A percentile compares a stretch with the other conserved stretches of the same genome.
phyloP scores from a whole-genome alignment of 2,797 vertebrate species.

The Xenopus petersii region DNA sequence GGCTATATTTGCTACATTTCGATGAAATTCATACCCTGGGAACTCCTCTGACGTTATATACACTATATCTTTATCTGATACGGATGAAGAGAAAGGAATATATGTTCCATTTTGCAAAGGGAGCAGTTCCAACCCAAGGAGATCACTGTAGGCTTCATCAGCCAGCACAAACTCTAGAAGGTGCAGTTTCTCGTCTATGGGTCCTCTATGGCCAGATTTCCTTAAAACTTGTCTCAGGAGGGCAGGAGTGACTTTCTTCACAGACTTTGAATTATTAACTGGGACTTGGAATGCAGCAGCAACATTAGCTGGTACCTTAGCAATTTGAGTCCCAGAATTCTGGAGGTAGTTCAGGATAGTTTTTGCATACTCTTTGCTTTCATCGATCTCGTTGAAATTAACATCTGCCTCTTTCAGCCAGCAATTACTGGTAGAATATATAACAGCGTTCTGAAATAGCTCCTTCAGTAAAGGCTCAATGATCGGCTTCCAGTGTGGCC shows the following conservation, averaged over 20 bases:
- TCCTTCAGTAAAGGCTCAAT: slow-evolving; percentile 85
- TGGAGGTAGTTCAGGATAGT: slow-evolving; percentile 90
- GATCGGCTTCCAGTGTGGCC: slow-evolving; percentile 84
- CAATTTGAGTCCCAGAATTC: slow-evolving; percentile 87
- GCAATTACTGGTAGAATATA: slow-evolving; percentile 77
- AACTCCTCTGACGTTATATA: slow-evolving; percentile 90
- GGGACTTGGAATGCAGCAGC: slow-evolving; percentile 70
- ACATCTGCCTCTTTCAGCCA: slow-evolving; percentile 84
- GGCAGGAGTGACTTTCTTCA: slow-evolving; percentile 83
- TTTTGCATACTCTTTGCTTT: slow-evolving; percentile 69
- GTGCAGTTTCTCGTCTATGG: slow-evolving; percentile 78
- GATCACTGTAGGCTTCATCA: slow-evolving; percentile 84
- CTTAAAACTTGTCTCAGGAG: slow-evolving; percentile 83
- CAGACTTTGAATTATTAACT: slow-evolving; percentile 60
- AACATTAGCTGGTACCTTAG: slow-evolving; percentile 78
- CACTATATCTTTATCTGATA: slow-evolving; percentile 85
- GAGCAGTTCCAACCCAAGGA: slow-evolving; percentile 91
- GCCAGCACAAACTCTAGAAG: slow-evolving; percentile 88
- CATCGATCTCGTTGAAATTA: slow-evolving; percentile 85
- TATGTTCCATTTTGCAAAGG: slow-evolving; percentile 87
- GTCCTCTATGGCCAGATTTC: slow-evolving; percentile 76
- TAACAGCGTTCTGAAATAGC: slow-evolving; percentile 79
- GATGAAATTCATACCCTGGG: slow-evolving; percentile 77
- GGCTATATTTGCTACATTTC: not conserved
- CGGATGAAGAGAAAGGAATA: slow-evolving; percentile 84